Percentiles rank a stretch among this genome's conserved stretches.
Evolutionary conservation across 2,797 vertebrate genomes (phyloP).

Genomic region (Onychomys torridus): DNA sequence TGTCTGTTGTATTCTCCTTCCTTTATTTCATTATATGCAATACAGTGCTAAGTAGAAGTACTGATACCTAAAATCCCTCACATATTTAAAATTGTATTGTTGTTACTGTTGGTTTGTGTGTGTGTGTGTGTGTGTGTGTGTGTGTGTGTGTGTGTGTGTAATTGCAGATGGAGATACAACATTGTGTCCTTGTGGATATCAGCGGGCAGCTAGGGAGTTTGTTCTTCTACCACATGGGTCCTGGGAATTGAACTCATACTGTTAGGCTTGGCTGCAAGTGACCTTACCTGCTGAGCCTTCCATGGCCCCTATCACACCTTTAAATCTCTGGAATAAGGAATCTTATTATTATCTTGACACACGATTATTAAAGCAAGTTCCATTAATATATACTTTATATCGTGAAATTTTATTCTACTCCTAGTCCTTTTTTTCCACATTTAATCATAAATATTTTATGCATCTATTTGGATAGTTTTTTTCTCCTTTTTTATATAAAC

Average conservation of each 20-base stretch:
- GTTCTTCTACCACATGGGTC: too few species aligned
- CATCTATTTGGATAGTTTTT: not conserved
- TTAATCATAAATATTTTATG: conserved; percentile 42
- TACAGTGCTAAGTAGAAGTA: not conserved
- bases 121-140: too few species aligned
- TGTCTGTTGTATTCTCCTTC: not conserved
- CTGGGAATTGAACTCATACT: not conserved
- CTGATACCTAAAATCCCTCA: not conserved
- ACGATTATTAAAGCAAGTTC: not conserved
- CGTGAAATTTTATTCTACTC: not conserved
- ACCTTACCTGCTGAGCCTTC: not conserved
- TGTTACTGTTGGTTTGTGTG: not conserved
- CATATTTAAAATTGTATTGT: not conserved
- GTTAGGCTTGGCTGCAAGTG: not conserved
- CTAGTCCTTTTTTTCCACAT: conserved; percentile 30
- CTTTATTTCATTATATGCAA: not conserved
- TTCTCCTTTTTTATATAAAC: not conserved
- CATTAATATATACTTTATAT: not conserved
- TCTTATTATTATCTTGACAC: not conserved
- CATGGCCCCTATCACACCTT: not conserved
- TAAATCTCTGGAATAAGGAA: not conserved
- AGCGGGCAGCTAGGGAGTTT: not conserved
- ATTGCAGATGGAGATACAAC: not conserved
- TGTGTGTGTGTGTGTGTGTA: too few species aligned
- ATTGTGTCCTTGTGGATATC: not conserved